Base-by-base conservation (phyloP, 2,797 vertebrate species). In the Melanotaenia nigrans region DNA sequence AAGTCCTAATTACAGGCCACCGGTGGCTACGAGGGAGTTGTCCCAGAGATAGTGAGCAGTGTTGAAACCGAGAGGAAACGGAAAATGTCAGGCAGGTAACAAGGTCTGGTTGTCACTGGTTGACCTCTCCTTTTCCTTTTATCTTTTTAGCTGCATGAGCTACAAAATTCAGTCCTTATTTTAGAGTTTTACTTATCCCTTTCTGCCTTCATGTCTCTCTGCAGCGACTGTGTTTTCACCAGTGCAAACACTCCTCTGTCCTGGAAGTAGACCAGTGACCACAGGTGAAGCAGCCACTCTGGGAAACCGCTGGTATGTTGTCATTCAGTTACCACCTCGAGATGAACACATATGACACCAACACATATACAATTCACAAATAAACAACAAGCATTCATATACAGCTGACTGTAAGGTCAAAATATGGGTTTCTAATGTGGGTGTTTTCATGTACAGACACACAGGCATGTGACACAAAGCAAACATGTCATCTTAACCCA, bases 1-100 rank as follows among this genome's bases (percentile, higher is more conserved):
- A 75, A 61, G 72, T 67, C 60, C 65, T 85, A 85, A 91, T 91
- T 90, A 91, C 68, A 89, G 85, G 74, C 79, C 65, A 35, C 38
- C 47, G 56, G 13, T 58, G 76, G 51, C 73, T 72, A 24, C 2
- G 61, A 85, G 89, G 89, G 83, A 87, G 86, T 88, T 66, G 81
- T 81, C 84, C 76, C 81, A 71, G 65, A 75, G 86, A 73, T 69
- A 73, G 71, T 66, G 68, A 32, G 75, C 62, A 75, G 68, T 58
- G 64, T 82, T 69, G 72, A 86, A 81, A 65, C 60, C 14, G 65
- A 81, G 65, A 81, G 71, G 83, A 87, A 83, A 71, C 25, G 20
- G 58, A 75, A 74, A 77, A 61, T 80, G 76, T 85, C 65, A 42
- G 68, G 49, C 68, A 84, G 78, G 75, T 84, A 73, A 2, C 14